Evolutionary conservation across 2,113 vertebrate species (phyloP).

Genomic region (Suncus etruscus): DNA sequence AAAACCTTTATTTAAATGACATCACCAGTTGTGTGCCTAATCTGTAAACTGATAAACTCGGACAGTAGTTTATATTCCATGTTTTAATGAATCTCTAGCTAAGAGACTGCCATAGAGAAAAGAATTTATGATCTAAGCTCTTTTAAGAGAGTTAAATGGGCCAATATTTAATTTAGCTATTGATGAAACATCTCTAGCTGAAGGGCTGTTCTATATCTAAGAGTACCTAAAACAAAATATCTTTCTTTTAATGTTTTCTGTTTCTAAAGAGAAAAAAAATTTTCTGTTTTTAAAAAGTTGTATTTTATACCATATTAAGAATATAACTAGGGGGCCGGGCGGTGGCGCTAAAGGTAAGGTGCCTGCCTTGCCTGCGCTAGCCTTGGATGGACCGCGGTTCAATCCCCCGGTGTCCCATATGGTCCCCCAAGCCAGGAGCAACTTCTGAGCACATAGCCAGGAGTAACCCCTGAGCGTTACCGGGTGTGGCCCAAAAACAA

Average conservation of each 20-base stretch:
- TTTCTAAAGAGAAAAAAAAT: neutral
- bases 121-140: slow-evolving; percentile 3
- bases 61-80: neutral
- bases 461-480: no score
- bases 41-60: no score
- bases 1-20: neutral
- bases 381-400: no score
- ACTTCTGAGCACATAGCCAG: no score
- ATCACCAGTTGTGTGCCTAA: neutral
- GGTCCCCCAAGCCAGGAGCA: no score
- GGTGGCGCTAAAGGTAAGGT: no score
- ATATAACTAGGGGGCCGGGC: no score
- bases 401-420: no score
- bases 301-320: neutral
- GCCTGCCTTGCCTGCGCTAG: no score
- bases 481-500: no score
- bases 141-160: neutral
- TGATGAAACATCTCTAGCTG: neutral
- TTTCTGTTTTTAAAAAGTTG: slow-evolving; percentile 20
- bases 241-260: neutral
- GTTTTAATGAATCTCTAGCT: neutral
- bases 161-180: neutral
- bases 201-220: neutral
- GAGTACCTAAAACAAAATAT: neutral
- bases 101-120: neutral